These are phyloP conservation scores for Coluber constrictor DNA, from an alignment of 2,797 vertebrate genomes.

Conservation along the genomic window DNA sequence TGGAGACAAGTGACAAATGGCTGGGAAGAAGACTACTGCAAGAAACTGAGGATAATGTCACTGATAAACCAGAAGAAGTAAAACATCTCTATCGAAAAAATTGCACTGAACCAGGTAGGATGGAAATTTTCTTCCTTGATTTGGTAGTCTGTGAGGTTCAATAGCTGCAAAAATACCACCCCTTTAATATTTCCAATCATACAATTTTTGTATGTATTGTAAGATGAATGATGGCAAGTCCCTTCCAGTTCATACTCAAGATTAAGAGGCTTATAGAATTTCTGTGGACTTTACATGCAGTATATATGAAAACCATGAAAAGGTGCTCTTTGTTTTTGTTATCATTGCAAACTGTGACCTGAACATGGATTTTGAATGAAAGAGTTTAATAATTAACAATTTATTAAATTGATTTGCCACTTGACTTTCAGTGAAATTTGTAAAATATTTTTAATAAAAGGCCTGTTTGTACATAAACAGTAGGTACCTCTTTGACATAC, in stretches of 20 bases:
- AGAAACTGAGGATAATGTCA: conserved; percentile 68
- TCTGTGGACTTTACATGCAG: not conserved
- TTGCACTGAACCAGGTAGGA: conserved; percentile 88
- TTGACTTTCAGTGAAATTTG: not conserved
- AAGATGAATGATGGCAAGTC: not conserved
- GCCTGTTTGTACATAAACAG: not conserved
- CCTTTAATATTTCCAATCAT: not conserved
- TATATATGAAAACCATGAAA: not conserved
- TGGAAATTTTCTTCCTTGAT: not conserved
- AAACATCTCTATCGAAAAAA: conserved; percentile 72
- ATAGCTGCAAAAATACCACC: not conserved
- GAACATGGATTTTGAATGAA: not conserved
- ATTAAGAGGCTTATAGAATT: not conserved
- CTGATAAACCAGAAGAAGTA: conserved; percentile 64
- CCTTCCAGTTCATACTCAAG: not conserved
- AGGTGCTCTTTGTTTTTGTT: not conserved
- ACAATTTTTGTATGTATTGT: not conserved
- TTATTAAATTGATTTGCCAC: not conserved
- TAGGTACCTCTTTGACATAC: not conserved
- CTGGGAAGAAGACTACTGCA: conserved; percentile 80
- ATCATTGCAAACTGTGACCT: not conserved
- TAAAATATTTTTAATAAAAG: not conserved
- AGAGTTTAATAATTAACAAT: not conserved
- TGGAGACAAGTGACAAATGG: conserved; percentile 69
- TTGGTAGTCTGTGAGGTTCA: not conserved